A percentile compares a stretch with the other conserved stretches of the same genome.
phyloP scores from a whole-genome alignment of 2,797 vertebrate genomes.

The Selene dorsalis region DNA sequence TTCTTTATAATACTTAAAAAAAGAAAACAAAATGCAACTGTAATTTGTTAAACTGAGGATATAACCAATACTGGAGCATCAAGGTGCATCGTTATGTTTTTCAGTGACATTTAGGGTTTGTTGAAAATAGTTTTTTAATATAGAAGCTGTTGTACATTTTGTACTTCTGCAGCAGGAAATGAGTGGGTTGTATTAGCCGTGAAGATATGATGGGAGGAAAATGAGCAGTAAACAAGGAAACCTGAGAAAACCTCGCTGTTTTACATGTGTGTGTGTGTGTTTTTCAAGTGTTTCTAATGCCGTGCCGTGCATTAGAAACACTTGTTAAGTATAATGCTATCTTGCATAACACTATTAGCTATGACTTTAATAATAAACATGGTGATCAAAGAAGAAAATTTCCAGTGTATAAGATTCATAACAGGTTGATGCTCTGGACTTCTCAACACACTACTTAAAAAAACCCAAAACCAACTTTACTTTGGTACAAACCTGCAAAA shows the following conservation, averaged over 20 bases:
- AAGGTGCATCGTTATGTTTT: background rate
- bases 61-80: background rate
- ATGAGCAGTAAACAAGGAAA: background rate
- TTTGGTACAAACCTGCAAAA: background rate
- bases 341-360: background rate
- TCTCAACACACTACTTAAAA: no score
- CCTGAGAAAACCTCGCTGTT: no score
- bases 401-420: background rate
- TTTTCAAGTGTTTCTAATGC: no score
- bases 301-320: background rate
- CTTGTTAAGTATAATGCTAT: background rate
- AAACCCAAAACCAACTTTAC: background rate
- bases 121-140: background rate
- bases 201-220: background rate
- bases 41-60: background rate
- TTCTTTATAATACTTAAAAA: background rate
- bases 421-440: no score
- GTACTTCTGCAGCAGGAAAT: background rate
- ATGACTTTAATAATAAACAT: background rate
- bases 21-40: background rate
- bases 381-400: background rate
- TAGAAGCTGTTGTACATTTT: background rate
- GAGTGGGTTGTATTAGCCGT: background rate
- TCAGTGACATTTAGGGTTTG: background rate
- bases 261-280: no score